A percentile compares a stretch with the other conserved stretches of the same genome.
These are phyloP conservation scores for Protophormia terraenovae DNA, from an alignment of 2,888 invertebrate genomes.

Conservation along the genomic window DNA sequence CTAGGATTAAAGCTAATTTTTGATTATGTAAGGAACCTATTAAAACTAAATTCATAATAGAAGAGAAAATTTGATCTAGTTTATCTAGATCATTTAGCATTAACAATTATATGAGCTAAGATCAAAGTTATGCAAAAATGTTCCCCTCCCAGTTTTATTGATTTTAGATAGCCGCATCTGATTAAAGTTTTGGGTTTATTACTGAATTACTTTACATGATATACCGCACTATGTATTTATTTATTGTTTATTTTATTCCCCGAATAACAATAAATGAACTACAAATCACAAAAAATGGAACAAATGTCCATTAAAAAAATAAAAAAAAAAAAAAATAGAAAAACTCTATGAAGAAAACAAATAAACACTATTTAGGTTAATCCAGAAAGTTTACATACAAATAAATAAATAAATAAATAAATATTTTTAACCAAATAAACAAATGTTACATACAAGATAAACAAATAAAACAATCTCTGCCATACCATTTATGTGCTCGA, in stretches of 20 bases:
- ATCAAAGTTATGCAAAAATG: no score
- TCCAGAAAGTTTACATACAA: constrained; percentile 44
- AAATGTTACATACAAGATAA: constrained; percentile 47
- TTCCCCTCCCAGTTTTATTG: no score
- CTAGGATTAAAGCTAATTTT: no score
- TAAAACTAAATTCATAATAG: no score
- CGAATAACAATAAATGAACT: neutral
- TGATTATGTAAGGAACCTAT: no score
- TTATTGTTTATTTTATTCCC: constrained; percentile 42
- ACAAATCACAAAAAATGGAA: constrained; percentile 47
- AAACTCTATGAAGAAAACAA: constrained; percentile 33
- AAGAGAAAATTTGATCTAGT: no score
- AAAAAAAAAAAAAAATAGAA: neutral
- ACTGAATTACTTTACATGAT: no score
- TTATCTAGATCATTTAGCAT: no score
- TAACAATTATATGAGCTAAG: no score
- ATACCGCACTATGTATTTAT: no score
- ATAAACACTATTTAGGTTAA: constrained; percentile 63
- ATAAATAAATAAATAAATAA: constrained; percentile 17
- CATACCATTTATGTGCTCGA: neutral
- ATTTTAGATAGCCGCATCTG: no score
- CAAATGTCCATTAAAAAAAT: constrained; percentile 47
- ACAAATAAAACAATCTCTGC: neutral
- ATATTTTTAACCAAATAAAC: constrained; percentile 35
- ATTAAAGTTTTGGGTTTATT: no score